Evolutionary conservation across 1,140 invertebrate species (phyloP).

Genomic region (Diabrotica undecimpunctata): DNA sequence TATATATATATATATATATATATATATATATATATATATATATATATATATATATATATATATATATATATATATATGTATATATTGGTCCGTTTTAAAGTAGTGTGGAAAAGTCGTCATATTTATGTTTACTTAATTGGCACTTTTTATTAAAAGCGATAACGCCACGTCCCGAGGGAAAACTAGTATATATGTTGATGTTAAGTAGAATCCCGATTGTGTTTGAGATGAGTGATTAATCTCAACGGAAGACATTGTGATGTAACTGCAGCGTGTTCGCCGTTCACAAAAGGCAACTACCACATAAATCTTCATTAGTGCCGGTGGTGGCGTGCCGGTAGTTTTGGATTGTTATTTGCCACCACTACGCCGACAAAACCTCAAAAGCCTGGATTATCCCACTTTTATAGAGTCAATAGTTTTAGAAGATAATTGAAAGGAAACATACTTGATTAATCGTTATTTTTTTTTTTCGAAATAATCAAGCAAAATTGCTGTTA

Average conservation of each 20-base stretch:
- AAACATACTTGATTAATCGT: no score
- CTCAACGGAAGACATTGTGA: slow-evolving; percentile 1
- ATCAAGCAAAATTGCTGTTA: no score
- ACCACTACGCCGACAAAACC: not conserved
- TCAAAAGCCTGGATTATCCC: not conserved
- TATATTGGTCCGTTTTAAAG: no score
- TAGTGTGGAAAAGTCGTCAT: no score
- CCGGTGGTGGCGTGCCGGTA: not conserved
- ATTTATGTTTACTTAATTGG: no score
- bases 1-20: no score
- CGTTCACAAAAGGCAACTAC: not conserved
- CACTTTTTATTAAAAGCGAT: no score
- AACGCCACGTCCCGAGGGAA: no score
- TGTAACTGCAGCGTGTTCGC: not conserved
- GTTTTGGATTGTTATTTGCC: not conserved
- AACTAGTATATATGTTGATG: not conserved
- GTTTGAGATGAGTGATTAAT: not conserved
- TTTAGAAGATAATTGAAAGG: not conserved
- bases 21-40: no score
- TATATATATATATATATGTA: no score
- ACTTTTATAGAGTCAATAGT: not conserved
- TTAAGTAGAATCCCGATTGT: not conserved
- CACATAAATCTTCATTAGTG: slow-evolving; percentile 2
- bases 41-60: no score
- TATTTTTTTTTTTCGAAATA: no score